Conservation (phyloP, 2,113 vertebrate genomes). For the Brachionichthys hirsutus region DNA sequence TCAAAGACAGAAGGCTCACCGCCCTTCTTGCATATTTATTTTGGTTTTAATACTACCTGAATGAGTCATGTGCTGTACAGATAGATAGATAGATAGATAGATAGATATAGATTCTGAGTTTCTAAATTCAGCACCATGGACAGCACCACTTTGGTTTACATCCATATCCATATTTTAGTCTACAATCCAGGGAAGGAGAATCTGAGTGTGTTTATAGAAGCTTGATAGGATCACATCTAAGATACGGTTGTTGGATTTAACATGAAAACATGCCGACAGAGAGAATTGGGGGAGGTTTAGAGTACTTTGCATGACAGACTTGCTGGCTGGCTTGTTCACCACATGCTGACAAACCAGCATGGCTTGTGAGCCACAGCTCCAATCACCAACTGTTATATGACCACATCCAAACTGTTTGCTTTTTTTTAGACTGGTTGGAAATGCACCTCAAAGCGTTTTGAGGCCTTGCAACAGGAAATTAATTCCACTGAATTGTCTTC, state of each 20-base stretch:
- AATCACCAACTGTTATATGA: conserved; percentile 67
- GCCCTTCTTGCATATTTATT: not conserved
- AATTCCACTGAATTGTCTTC: not conserved
- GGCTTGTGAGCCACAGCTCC: conserved; percentile 56
- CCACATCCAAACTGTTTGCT: conserved; percentile 50
- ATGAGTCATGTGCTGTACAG: conserved; percentile 16
- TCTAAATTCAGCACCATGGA: conserved; percentile 63
- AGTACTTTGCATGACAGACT: conserved; percentile 44
- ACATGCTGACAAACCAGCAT: conserved; percentile 66
- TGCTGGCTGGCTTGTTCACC: conserved; percentile 39
- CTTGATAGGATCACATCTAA: conserved; percentile 12
- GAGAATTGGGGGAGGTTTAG: conserved; percentile 24
- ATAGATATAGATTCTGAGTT: not conserved
- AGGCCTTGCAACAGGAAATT: not conserved
- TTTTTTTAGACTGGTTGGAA: conserved; percentile 51
- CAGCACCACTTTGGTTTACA: conserved; percentile 31
- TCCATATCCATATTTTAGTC: conserved; percentile 9
- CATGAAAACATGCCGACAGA: not conserved
- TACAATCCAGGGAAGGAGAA: no score
- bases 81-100: conserved; percentile 8
- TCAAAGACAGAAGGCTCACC: not conserved
- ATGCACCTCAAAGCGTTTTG: conserved; percentile 32
- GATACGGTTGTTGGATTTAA: conserved; percentile 13
- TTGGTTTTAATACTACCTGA: not conserved
- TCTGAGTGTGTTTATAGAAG: no score